Percentiles rank a stretch among this genome's conserved stretches.
Conservation (phyloP, 2,113 vertebrate genomes). For the Scopus umbretta region DNA sequence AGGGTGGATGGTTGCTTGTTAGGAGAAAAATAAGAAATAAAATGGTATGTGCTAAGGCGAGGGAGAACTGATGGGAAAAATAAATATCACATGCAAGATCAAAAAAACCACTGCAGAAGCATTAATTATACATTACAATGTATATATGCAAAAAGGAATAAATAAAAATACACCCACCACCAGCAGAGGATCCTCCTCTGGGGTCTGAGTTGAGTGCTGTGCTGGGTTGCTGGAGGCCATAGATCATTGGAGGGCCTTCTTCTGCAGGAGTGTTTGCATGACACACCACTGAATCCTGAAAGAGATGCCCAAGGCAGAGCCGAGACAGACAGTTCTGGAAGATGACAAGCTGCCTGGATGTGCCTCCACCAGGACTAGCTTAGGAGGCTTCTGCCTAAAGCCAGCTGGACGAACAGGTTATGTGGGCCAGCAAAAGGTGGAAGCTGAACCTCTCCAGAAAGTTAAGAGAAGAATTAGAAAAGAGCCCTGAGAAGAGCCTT, state of each 20-base stretch:
- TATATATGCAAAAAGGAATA: neutral
- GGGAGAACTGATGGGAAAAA: neutral
- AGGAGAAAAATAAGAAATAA: neutral
- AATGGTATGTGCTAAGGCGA: neutral
- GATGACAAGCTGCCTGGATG: neutral
- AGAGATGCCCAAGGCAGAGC: neutral
- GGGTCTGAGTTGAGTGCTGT: fast-evolving
- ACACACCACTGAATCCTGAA: neutral
- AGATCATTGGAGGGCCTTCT: neutral
- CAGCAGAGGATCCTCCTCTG: neutral
- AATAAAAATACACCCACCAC: neutral
- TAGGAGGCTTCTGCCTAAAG: neutral
- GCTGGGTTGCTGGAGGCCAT: neutral
- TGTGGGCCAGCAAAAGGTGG: neutral
- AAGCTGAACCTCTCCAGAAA: neutral
- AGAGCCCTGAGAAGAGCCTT: neutral
- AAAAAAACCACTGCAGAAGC: neutral
- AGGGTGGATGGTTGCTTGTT: neutral
- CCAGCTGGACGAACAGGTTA: neutral
- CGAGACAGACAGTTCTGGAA: neutral
- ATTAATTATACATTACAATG: neutral
- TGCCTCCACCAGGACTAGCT: neutral
- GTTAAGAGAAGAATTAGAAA: neutral
- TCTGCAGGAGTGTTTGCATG: neutral
- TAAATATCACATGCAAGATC: neutral